Conservation (phyloP, 2,888 invertebrate genomes). For the Limnephilus lunatus region DNA sequence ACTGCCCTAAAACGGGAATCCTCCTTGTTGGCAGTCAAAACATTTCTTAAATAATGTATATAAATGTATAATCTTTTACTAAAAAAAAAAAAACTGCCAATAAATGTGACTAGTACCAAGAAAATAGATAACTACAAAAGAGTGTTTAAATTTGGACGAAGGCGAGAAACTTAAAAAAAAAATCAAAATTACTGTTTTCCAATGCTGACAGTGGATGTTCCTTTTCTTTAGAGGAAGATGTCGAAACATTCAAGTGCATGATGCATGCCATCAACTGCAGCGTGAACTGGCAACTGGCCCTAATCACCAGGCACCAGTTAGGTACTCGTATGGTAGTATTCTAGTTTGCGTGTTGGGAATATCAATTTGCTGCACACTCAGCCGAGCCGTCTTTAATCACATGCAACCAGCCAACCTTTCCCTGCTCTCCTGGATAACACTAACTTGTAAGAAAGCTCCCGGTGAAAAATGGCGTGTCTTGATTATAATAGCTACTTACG, state of each 20-base stretch:
- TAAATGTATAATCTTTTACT: too few relatives aligned
- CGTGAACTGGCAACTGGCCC: background rate
- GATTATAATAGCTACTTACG: too few relatives aligned
- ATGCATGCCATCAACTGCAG: background rate
- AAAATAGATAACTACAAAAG: too few relatives aligned
- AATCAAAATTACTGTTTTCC: background rate
- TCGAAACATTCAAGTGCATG: background rate
- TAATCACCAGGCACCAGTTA: constrained; percentile 10
- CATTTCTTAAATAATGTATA: too few relatives aligned
- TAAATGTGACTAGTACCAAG: too few relatives aligned
- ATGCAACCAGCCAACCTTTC: constrained; percentile 4
- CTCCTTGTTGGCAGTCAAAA: too few relatives aligned
- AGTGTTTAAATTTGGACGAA: too few relatives aligned
- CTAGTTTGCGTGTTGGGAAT: constrained; percentile 62
- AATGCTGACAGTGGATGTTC: background rate
- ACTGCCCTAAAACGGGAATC: too few relatives aligned
- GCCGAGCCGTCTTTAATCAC: constrained; percentile 60
- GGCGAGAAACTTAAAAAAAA: too few relatives aligned
- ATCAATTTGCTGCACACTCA: constrained; percentile 61
- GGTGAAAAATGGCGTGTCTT: background rate
- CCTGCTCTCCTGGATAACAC: background rate
- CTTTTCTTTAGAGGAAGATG: background rate
- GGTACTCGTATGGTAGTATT: constrained; percentile 40
- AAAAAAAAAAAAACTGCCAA: too few relatives aligned
- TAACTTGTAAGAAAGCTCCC: background rate